A percentile compares a stretch with the other conserved stretches of the same genome.
These are phyloP conservation scores for Drosophila kanekoi DNA, from an alignment of 2,888 invertebrate species.

Conservation along the genomic window DNA sequence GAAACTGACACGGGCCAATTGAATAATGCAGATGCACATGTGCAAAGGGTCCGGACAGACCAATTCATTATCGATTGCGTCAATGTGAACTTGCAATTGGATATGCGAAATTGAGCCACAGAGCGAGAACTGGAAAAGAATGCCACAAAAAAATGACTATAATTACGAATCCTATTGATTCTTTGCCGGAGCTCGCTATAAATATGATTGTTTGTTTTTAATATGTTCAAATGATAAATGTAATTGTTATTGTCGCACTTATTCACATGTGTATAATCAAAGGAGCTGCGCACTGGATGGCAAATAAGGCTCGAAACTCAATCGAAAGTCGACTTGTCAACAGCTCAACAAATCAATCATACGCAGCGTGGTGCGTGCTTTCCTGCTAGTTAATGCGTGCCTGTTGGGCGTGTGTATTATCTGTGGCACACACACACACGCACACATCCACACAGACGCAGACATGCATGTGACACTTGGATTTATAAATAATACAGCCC, in stretches of 20 bases:
- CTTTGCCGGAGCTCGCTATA: slow-evolving; percentile 2
- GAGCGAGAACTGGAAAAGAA: slow-evolving; percentile 11
- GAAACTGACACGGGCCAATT: slow-evolving; percentile 45
- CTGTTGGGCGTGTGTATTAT: slow-evolving; percentile 1
- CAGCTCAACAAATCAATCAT: slow-evolving; percentile 78
- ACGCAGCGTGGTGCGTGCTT: slow-evolving; percentile 66
- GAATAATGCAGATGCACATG: slow-evolving; percentile 57
- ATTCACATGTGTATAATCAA: slow-evolving; percentile 2
- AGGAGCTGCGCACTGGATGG: background rate
- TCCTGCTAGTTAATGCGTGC: slow-evolving; percentile 32
- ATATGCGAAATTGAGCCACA: slow-evolving; percentile 39
- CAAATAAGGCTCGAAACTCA: slow-evolving; percentile 11
- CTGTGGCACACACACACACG: background rate
- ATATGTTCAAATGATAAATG: slow-evolving; percentile 41
- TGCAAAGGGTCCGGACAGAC: slow-evolving; percentile 6
- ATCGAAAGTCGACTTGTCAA: slow-evolving; percentile 58
- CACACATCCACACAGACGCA: background rate
- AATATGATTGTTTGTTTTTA: slow-evolving; percentile 12
- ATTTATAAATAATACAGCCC: slow-evolving; percentile 67
- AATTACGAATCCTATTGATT: slow-evolving; percentile 51
- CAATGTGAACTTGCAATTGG: slow-evolving; percentile 42
- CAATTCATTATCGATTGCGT: slow-evolving; percentile 70
- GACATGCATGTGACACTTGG: slow-evolving; percentile 53
- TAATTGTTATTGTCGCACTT: slow-evolving; percentile 61
- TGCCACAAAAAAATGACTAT: slow-evolving; percentile 23